These are phyloP conservation scores for Tinea semifulvella DNA, from an alignment of 2,888 invertebrate genomes.

Conservation along the genomic window DNA sequence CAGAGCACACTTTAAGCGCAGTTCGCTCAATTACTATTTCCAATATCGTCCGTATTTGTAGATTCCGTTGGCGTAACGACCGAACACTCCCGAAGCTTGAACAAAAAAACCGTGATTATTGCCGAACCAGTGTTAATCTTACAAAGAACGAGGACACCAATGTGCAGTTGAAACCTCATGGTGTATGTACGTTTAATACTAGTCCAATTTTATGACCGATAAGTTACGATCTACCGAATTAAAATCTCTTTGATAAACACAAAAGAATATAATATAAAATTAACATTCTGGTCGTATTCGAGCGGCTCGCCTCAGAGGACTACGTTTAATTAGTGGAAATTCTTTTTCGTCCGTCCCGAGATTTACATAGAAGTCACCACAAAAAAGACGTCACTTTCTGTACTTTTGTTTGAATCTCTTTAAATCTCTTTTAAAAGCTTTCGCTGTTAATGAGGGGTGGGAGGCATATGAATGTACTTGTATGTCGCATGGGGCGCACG, in stretches of 20 bases:
- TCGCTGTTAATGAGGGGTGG: slow-evolving; percentile 52
- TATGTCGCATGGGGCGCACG: slow-evolving; percentile 18
- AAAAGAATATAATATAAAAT: slow-evolving; percentile 24
- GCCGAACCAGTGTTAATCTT: slow-evolving; percentile 24
- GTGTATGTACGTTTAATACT: too few species aligned
- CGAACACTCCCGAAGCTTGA: slow-evolving; percentile 31
- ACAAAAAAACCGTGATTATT: slow-evolving; percentile 43
- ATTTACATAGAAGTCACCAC: slow-evolving; percentile 58
- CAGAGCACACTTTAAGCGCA: slow-evolving; percentile 24
- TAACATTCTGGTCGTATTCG: slow-evolving; percentile 44
- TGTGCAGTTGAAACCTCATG: neutral
- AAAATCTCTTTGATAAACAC: slow-evolving; percentile 2
- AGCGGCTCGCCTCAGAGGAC: slow-evolving; percentile 37
- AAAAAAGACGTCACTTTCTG: slow-evolving; percentile 53
- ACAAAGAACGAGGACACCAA: neutral
- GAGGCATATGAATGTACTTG: slow-evolving; percentile 19
- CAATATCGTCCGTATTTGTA: slow-evolving; percentile 33
- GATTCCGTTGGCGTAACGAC: slow-evolving; percentile 33
- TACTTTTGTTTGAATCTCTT: slow-evolving; percentile 57
- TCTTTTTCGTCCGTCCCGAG: slow-evolving; percentile 43
- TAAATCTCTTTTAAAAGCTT: slow-evolving; percentile 57
- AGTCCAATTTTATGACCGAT: too few species aligned
- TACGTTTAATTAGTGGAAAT: slow-evolving; percentile 53
- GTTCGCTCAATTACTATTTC: slow-evolving; percentile 36
- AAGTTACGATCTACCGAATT: neutral